Evolutionary conservation across 2,113 vertebrate species (phyloP).

Genomic region (Anas platyrhynchos): DNA sequence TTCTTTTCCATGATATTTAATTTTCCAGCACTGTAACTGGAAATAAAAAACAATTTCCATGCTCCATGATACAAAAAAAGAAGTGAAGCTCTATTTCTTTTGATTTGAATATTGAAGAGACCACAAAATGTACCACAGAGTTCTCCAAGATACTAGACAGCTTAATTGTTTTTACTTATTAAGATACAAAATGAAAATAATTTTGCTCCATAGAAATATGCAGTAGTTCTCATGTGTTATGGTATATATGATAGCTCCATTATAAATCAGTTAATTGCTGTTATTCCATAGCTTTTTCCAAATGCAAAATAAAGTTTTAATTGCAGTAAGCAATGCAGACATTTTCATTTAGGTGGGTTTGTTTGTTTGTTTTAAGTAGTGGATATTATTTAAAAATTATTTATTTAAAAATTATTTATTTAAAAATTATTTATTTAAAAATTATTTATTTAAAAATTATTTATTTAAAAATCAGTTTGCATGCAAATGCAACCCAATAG

Average conservation of each 20-base stretch:
- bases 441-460: too few relatives aligned
- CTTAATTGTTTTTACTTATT: not conserved
- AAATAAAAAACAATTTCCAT: not conserved
- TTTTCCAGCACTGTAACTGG: not conserved
- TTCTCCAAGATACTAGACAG: not conserved
- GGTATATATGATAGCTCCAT: not conserved
- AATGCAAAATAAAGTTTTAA: not conserved
- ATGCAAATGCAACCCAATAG: slow-evolving; percentile 16
- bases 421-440: not conserved
- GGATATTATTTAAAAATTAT: not conserved
- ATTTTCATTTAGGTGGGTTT: not conserved
- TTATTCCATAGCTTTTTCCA: not conserved
- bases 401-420: not conserved
- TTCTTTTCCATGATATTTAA: not conserved
- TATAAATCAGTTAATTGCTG: not conserved
- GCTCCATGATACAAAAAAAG: not conserved
- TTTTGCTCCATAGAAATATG: not conserved
- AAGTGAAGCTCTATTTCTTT: not conserved
- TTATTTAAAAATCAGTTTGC: not conserved
- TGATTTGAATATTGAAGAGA: not conserved
- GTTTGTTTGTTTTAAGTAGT: not conserved
- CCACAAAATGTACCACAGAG: not conserved
- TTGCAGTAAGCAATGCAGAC: not conserved
- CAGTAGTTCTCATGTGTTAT: not conserved
- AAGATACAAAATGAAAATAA: not conserved